Evolutionary conservation across 1,140 invertebrate genomes (phyloP).

Genomic region (Ganaspis sp.): DNA sequence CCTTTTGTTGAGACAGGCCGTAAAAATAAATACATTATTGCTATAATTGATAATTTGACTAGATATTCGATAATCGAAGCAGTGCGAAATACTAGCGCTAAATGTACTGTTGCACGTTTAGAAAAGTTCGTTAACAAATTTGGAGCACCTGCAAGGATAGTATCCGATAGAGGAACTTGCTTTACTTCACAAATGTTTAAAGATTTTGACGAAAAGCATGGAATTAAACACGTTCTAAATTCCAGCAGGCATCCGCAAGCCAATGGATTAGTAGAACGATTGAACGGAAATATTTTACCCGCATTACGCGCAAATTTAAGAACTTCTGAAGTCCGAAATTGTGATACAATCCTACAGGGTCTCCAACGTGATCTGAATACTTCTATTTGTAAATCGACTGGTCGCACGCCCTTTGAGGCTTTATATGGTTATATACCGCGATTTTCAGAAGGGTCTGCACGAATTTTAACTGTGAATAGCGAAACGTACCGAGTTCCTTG

Average conservation of each 20-base stretch:
- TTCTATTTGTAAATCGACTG: conserved; percentile 34
- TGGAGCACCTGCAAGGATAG: too few species aligned
- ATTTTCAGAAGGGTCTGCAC: background rate
- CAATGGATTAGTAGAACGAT: conserved; percentile 43
- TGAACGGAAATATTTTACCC: conserved; percentile 37
- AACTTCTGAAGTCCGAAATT: background rate
- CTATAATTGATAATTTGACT: conserved; percentile 43
- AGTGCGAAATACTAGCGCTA: too few species aligned
- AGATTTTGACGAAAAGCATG: conserved; percentile 48
- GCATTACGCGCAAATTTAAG: background rate
- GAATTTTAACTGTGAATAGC: background rate
- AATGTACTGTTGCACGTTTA: too few species aligned
- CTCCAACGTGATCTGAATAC: conserved; percentile 43
- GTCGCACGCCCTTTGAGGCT: conserved; percentile 37
- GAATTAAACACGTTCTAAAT: conserved; percentile 56
- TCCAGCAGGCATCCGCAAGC: conserved; percentile 55
- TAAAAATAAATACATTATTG: conserved; percentile 40
- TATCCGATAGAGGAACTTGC: background rate
- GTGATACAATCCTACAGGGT: conserved; percentile 31
- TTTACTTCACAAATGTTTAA: conserved; percentile 56
- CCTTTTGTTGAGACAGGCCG: conserved; percentile 30
- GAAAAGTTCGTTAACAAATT: too few species aligned
- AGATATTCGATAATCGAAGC: conserved; percentile 6
- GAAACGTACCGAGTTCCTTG: conserved; percentile 17
- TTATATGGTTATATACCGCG: conserved; percentile 43